Conservation (phyloP, 2,888 invertebrate genomes). For the Dasysyrphus albostriatus region DNA sequence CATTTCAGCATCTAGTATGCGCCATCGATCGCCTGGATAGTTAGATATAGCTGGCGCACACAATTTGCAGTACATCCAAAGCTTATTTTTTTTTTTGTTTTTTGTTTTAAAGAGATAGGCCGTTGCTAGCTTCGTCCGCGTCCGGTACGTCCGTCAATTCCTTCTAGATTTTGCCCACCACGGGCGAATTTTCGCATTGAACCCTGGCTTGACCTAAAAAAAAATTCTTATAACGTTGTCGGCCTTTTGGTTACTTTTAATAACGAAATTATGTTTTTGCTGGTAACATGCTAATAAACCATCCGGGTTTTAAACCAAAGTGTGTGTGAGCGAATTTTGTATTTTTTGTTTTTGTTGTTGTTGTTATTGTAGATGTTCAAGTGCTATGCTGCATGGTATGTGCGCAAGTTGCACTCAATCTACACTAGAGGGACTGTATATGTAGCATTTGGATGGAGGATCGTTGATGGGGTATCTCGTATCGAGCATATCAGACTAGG, state of each 20-base stretch:
- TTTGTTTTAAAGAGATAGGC: not conserved
- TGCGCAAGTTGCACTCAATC: conserved; percentile 6
- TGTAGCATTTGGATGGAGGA: conserved; percentile 16
- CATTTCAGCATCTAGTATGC: conserved; percentile 36
- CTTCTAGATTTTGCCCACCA: conserved; percentile 46
- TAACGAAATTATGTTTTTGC: conserved; percentile 77
- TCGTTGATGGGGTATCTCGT: conserved; percentile 20
- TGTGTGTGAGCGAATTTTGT: conserved; percentile 33
- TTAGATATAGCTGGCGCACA: conserved; percentile 20
- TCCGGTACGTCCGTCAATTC: conserved; percentile 27
- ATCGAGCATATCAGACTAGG: conserved; percentile 8
- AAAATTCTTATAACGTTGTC: conserved; percentile 60
- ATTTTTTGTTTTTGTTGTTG: conserved; percentile 2
- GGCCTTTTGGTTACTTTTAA: conserved; percentile 75
- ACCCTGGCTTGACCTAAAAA: conserved; percentile 68
- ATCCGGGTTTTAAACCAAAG: conserved; percentile 59
- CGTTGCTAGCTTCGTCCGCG: not conserved
- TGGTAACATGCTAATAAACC: conserved; percentile 78
- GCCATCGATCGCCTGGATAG: conserved; percentile 3
- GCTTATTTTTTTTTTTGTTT: conserved; percentile 16
- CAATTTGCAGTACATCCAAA: conserved; percentile 52
- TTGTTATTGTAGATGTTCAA: conserved; percentile 15
- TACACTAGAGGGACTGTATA: not conserved
- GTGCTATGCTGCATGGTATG: conserved; percentile 15
- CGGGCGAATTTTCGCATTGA: conserved; percentile 60